Evolutionary conservation across 2,113 vertebrate species (phyloP), one percentile per base, ranked within the genome.

Genomic region (Arvicanthis niloticus): DNA sequence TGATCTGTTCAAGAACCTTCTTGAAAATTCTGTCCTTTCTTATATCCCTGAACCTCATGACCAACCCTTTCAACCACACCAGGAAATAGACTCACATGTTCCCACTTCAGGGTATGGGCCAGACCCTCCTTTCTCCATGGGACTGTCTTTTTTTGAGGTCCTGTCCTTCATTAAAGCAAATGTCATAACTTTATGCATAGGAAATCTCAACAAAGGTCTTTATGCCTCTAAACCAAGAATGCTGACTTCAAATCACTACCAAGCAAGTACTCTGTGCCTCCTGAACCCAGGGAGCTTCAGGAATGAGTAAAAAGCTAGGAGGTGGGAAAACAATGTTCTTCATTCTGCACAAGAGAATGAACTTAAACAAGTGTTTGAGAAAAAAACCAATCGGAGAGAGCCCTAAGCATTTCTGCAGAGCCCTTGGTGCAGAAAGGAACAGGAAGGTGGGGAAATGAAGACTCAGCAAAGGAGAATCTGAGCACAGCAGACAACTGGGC

Each of bases 271-370:
- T 13, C 0, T 0, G 2, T 24, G 65, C 19, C 26, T 70, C 6
- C 42, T 17, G 26, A 26, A 34, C 19, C 53, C 24, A 0, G 8
- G 22, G 37, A 53, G 21, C 26, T 58, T 45, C 51, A 21, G 62
- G 5, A 10, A 4, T 40, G n/a, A 40, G 29, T 19, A 16, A 87
- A 48, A 29, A 89, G 51, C 37, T 12, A 37, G 3, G 15, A 68
- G 10, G n/a, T 48, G 6, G 13, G n/a, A 40, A 1, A 1, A 5
- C n/a, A 7, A 68, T 65, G 5, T 7, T 37, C 0, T 0, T 72
- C 4, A 31, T 68, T 34, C n/a, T 51, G 1, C 26, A 82, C 10
- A n/a, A 87, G 58, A 86, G 17, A 26, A 8, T 24, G 42, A 81
- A 53, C 7, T 7, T 6, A 10, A 88, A 48, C 1, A n/a, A 37